A percentile compares a stretch with the other conserved stretches of the same genome.
Conservation (phyloP, 2,888 invertebrate species). For the Mystacides longicornis region DNA sequence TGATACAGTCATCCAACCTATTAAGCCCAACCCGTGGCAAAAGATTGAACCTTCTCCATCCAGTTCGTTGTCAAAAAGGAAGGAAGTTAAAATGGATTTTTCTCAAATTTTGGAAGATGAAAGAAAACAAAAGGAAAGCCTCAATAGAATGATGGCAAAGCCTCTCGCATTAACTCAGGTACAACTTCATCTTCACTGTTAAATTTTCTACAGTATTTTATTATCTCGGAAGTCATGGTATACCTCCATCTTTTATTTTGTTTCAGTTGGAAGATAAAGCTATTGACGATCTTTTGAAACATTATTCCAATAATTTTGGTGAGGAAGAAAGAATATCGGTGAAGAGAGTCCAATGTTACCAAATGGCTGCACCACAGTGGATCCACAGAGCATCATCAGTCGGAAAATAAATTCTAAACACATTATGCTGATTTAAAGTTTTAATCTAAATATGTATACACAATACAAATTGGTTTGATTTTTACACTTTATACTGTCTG, state of each 20-base stretch:
- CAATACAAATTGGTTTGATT: too few species aligned
- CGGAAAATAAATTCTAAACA: too few species aligned
- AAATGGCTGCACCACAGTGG: constrained; percentile 55
- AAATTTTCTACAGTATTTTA: background rate
- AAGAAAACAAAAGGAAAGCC: constrained; percentile 62
- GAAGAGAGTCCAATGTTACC: constrained; percentile 51
- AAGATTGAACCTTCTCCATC: constrained; percentile 41
- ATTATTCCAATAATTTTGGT: constrained; percentile 64
- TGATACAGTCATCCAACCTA: constrained; percentile 5
- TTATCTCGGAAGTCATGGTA: too few species aligned
- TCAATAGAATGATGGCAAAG: constrained; percentile 64
- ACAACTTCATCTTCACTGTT: constrained; percentile 26
- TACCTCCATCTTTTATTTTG: too few species aligned
- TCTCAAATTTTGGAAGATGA: constrained; percentile 65
- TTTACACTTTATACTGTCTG: too few species aligned
- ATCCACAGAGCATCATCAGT: constrained; percentile 31
- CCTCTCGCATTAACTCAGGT: constrained; percentile 71
- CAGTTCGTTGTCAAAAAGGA: constrained; percentile 26
- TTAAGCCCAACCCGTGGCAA: constrained; percentile 39
- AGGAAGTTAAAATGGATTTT: constrained; percentile 38
- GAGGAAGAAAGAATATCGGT: constrained; percentile 69
- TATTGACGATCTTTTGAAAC: constrained; percentile 66
- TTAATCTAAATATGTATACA: too few species aligned
- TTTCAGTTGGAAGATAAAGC: constrained; percentile 78
- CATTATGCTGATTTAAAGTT: too few species aligned